These are phyloP conservation scores for Cryptoprocta ferox DNA, from an alignment of 2,797 vertebrate genomes.

Conservation along the genomic window DNA sequence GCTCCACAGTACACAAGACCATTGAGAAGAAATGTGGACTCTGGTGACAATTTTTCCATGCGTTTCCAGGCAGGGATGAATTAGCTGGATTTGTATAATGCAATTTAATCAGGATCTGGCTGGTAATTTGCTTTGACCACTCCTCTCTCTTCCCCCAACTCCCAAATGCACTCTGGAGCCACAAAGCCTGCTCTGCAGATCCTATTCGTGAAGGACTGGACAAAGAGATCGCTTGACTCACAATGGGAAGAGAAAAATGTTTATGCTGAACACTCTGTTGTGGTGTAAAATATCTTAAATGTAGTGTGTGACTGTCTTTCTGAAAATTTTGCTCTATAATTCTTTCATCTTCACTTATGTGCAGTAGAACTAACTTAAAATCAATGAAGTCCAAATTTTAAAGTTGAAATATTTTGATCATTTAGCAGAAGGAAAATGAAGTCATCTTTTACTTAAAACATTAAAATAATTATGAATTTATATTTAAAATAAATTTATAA, in stretches of 20 bases:
- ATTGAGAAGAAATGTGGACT: neutral
- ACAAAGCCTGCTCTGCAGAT: neutral
- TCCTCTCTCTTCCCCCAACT: neutral
- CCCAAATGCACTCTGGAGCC: too few relatives aligned
- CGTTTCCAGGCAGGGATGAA: neutral
- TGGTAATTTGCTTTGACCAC: neutral
- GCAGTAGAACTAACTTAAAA: neutral
- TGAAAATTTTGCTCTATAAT: neutral
- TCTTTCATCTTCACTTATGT: neutral
- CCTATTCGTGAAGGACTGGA: neutral
- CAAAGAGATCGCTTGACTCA: neutral
- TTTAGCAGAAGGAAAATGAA: neutral
- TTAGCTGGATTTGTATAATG: neutral
- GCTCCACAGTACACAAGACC: neutral
- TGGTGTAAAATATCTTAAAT: neutral
- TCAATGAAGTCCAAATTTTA: neutral
- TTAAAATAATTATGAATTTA: neutral
- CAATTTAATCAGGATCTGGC: neutral
- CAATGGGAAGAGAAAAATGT: neutral
- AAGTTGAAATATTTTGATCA: neutral
- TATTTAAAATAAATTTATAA: slow-evolving; percentile 3
- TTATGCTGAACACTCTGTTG: neutral
- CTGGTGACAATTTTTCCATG: neutral
- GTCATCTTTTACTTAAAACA: neutral
- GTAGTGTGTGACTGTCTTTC: neutral